Base-by-base conservation (phyloP, 2,888 invertebrate species). In the Sminthurinus aureus region DNA sequence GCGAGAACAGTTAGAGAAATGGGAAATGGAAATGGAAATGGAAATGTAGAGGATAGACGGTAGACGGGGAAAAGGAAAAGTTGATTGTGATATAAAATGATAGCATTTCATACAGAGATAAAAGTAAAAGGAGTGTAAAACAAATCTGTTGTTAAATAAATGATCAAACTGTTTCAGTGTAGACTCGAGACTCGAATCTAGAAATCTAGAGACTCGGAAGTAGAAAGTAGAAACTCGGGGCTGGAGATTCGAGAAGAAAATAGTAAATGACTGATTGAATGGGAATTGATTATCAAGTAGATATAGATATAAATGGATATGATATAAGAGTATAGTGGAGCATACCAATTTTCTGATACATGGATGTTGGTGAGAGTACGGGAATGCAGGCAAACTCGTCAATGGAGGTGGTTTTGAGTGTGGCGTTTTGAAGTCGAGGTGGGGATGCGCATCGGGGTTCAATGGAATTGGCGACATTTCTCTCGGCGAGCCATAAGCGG, bases 351-450 rank as follows among this genome's bases (percentile, higher is more conserved):
- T 96, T 96, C 87, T 95, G 91, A 89, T 93, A 94, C 80, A 95
- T 92, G 0, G 94, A 94, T 6, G 95, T 94, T 13, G 94, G 95
- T 67, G 93, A 93, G 85, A 96, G 93, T 91, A 94, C 94, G 0
- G 96, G 96, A 87, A 95, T 90, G 90, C 96, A 96, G 15, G 96
- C 96, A 84, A 96, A 92, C 86, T 96, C 96, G 85, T 92, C 92
- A 79, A 92, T 91, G 85, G 93, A 92, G 81, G 96, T 91, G 22
- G 92, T 92, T 89, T 94, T 94, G 89, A 96, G 94, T 78, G 93
- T 91, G 75, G 93, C 93, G 71, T 93, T 94, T 88, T 92, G 92
- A 13, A 96, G 92, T 80, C 94, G 92, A 79, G 92, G 90, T 11
- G 96, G 96, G 78, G 93, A 92, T 82, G 93, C 92, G 90, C 96